Evolutionary conservation across 2,888 invertebrate species (phyloP), one percentile per base, ranked within the genome.

Genomic region (Coenonympha glycerion): DNA sequence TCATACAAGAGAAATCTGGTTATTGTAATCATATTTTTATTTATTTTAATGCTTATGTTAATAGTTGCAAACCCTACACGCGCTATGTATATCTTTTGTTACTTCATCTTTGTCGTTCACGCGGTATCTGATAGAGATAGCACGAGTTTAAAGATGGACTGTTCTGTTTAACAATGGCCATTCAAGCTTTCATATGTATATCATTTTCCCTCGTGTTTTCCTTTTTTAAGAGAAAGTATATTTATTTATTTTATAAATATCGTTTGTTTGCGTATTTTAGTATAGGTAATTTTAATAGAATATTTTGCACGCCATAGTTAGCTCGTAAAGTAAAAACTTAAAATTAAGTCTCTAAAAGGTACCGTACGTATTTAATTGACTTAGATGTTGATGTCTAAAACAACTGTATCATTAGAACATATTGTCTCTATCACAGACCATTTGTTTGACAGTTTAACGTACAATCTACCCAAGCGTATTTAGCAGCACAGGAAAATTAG

Each of bases 131-230:
- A 59, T 42, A 55, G 50, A 59, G 56, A 60, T 24, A 49, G 46
- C 37, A 33, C 42, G 47, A 54, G 24, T 47, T 46, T 47, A 49
- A 47, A 57, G 37, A 47, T 52, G 33, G 31, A 36, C 51, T 44
- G 47, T 46, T 60, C 52, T 58, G 52, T 55, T 58, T 57, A 49
- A 58, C 60, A 57, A 60, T 60, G 34, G 50, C 50, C 42, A 47
- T 52, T 52, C 49, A 53, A 50, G 47, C 55, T 52, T 52, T 49
- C 48, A 48, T 48, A 42, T 52, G 30, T 22, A 52, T 36, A 52
- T 36, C 15, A 33, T 48, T 49, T 52, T 49, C 40, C 36, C 39
- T 42, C 9, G 22, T 31, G 47, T 55, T 55, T 53, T 41, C 49
- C 30, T 48, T 50, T 31, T 42, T 31, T 24, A 16, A 11, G 26